These are phyloP conservation scores for Phrynocephalus vlangalii DNA, from an alignment of 2,797 vertebrate species.

Conservation along the genomic window DNA sequence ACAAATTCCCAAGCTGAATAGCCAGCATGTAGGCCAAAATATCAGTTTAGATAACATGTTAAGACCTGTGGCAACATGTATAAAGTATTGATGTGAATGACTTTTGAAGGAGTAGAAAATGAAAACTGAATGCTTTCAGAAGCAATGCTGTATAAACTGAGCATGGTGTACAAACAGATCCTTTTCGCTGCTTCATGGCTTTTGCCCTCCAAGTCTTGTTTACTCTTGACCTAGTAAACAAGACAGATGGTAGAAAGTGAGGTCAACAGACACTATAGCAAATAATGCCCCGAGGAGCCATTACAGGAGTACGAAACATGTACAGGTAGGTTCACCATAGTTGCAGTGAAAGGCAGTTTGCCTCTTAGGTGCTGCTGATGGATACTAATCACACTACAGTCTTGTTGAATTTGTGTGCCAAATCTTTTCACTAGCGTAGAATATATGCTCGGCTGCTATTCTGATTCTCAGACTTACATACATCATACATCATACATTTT, in stretches of 20 bases:
- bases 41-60: background rate
- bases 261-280: background rate
- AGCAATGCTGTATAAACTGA: background rate
- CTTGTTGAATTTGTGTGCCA: background rate
- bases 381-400: background rate
- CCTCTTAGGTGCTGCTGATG: background rate
- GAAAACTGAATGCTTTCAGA: background rate
- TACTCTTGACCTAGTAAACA: background rate
- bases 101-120: fast-evolving
- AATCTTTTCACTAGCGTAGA: background rate
- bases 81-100: background rate
- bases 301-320: background rate
- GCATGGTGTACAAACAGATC: background rate
- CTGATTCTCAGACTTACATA: background rate
- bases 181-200: background rate
- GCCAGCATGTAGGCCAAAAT: background rate
- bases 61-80: fast-evolving
- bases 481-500: background rate
- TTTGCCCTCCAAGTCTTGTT: background rate
- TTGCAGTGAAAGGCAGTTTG: background rate
- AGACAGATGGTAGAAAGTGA: background rate
- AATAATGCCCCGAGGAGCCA: background rate
- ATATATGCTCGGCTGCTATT: background rate
- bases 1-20: background rate
- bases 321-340: background rate